A percentile compares a stretch with the other conserved stretches of the same genome.
These are phyloP conservation scores for human (Homo sapiens) DNA, from an alignment of 2,113 vertebrate genomes.

Conservation along the genomic window DNA sequence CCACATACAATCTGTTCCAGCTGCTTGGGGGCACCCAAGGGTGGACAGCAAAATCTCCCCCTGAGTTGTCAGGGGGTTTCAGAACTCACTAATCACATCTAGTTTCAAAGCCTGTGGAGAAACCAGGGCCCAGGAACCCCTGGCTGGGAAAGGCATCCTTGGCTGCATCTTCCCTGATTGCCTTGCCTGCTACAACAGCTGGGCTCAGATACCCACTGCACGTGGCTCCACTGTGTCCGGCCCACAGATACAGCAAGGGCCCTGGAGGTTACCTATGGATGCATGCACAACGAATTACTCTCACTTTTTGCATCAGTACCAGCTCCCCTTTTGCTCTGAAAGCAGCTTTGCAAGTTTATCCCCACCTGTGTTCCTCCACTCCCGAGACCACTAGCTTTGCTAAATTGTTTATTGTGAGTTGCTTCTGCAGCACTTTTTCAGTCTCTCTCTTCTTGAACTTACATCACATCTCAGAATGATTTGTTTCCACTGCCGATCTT, in stretches of 20 bases:
- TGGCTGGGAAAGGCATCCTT: neutral
- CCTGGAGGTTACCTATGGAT: neutral
- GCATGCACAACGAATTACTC: neutral
- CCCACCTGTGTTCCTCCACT: constrained; percentile 30
- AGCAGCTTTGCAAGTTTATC: neutral
- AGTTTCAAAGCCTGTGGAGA: neutral
- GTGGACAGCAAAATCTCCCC: neutral
- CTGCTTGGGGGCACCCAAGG: neutral
- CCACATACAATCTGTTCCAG: neutral
- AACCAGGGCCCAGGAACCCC: neutral
- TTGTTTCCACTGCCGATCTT: neutral
- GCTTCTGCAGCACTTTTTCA: neutral
- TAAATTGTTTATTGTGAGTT: neutral
- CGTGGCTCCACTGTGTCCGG: neutral
- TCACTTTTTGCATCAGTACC: neutral
- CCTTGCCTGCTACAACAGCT: neutral
- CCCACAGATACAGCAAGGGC: neutral
- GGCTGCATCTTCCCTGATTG: neutral
- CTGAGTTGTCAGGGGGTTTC: neutral
- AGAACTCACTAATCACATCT: neutral
- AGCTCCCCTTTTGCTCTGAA: constrained; percentile 46
- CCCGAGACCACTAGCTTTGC: neutral
- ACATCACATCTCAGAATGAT: neutral
- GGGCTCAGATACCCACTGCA: neutral
- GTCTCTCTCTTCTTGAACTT: neutral